These are phyloP conservation scores for Fulmarus glacialis DNA, from an alignment of 2,113 vertebrate species.

Conservation along the genomic window DNA sequence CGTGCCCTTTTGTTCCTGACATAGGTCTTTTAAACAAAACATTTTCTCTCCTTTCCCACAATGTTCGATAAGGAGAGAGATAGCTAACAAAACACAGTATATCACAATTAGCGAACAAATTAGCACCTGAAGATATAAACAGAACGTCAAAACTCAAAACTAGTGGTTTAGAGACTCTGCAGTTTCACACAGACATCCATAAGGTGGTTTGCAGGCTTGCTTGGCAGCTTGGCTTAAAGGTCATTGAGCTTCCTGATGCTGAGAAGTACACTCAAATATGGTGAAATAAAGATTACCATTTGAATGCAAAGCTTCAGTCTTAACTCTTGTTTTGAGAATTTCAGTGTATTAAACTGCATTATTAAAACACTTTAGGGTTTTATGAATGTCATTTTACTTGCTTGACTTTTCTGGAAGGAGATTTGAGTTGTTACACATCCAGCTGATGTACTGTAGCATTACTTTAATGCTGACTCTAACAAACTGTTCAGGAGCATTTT, in stretches of 20 bases:
- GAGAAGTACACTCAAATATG: background rate
- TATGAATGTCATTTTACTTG: background rate
- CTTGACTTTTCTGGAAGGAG: background rate
- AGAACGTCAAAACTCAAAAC: background rate
- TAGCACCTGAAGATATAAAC: background rate
- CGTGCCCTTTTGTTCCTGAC: background rate
- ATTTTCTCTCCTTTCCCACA: background rate
- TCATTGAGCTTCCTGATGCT: rapidly evolving
- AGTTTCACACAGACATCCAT: rapidly evolving
- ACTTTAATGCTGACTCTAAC: background rate
- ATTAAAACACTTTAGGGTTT: background rate
- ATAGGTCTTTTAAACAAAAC: background rate
- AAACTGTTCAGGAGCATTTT: background rate
- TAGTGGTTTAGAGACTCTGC: background rate
- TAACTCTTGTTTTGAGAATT: background rate
- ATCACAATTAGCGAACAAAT: background rate
- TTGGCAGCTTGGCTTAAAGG: background rate
- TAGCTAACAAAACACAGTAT: background rate
- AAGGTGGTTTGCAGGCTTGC: background rate
- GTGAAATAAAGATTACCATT: background rate
- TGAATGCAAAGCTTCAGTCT: background rate
- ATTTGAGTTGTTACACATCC: background rate
- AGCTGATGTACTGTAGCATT: background rate
- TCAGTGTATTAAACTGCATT: background rate
- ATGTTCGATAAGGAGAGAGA: background rate